Percentiles rank a stretch among this genome's conserved stretches.
phyloP scores from a whole-genome alignment of 2,113 vertebrate species.

The Nothoprocta pentlandii region DNA sequence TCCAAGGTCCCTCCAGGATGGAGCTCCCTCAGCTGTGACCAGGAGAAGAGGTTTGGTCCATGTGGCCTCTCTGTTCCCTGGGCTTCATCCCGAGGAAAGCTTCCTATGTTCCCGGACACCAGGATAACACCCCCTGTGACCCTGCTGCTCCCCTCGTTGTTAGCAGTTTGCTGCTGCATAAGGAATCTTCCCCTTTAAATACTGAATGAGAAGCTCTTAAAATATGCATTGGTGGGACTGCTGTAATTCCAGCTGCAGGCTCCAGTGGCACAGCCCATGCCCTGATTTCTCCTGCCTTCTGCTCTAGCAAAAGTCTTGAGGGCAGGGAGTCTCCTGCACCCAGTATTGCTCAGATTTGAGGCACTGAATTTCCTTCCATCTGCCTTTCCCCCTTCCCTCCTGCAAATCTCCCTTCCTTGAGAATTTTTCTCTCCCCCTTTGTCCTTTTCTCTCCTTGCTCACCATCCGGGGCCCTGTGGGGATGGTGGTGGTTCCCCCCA shows the following conservation, averaged over 20 bases:
- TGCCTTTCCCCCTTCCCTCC: background rate
- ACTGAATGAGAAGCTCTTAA: constrained; percentile 12
- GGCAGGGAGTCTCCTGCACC: background rate
- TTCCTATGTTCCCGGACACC: background rate
- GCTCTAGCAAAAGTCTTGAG: background rate
- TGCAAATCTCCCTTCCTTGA: background rate
- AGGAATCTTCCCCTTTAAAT: background rate
- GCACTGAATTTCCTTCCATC: background rate
- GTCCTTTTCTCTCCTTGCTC: background rate
- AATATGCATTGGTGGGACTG: background rate
- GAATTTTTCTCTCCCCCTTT: background rate
- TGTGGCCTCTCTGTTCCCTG: background rate
- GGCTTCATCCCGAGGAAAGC: background rate
- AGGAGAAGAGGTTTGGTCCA: background rate
- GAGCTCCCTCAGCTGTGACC: background rate
- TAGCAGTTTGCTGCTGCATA: background rate
- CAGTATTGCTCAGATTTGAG: background rate
- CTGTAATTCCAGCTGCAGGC: constrained; percentile 33
- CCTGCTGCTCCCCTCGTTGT: fast-evolving
- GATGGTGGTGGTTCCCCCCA: background rate
- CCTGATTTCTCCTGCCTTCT: background rate
- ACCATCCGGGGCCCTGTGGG: background rate
- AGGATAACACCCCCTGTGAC: fast-evolving
- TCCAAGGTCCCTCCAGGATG: background rate
- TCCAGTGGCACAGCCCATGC: background rate